Base-by-base conservation (phyloP, 2,797 vertebrate species). In the Leptodactylus fallax region DNA sequence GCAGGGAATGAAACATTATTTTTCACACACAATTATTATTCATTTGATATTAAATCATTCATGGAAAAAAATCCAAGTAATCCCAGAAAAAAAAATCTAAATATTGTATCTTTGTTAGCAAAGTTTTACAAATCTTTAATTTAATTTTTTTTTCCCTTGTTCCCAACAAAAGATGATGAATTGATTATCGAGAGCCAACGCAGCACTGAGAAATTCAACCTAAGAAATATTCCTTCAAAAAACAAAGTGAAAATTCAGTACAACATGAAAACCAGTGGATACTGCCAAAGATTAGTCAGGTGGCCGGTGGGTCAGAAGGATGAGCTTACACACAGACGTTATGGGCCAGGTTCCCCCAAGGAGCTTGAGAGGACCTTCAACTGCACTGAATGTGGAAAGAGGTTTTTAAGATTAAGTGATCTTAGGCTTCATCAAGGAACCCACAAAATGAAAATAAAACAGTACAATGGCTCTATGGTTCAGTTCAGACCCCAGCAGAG, bases 311-410 rank as follows among this genome's bases (percentile, higher is more conserved):
- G 84, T 72, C 88, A 89, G 21, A 89, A 79, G 65, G 88, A 89
- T 10, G 88, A 79, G 3, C 6, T 83, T 3, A 11, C 84, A 21
- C 84, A 77, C 9, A 89, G 76, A 78, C 71, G 71, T 55, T 86
- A 36, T n/a, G n/a, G 56, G 49, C 14, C 61, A 0, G 63, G 58
- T 5, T 60, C 74, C 3, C 9, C 80, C 16, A 89, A 58, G 58
- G 88, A 89, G 56, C 88, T 65, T 0, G 88, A 89, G 25, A 86
- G 85, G 51, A 60, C 51, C 80, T 90, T 84, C 69, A 85, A 89
- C 65, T 91, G 90, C 81, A 86, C 25, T 49, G 83, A 89, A 65
- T 90, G 91, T 83, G 88, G 87, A 49, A 91, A 90, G 78, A 69
- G 77, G n/a, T 91, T 91, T 69, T 89, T 86, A 81, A 74, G 83